Evolutionary conservation across 2,888 invertebrate species (phyloP), one percentile per base, ranked within the genome.

Genomic region (Belgica antarctica): DNA sequence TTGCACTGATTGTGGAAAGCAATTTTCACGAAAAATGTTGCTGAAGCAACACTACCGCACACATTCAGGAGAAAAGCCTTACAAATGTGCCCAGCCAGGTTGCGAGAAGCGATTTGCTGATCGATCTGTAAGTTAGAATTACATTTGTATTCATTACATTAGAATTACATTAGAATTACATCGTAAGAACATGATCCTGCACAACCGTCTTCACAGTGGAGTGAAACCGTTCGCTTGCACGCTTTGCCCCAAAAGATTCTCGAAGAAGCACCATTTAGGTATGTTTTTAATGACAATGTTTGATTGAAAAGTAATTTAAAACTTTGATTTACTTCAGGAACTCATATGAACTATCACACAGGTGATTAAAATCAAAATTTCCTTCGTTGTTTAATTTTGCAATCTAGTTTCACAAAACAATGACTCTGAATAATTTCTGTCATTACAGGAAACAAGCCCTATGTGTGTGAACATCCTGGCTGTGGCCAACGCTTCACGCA

Each of bases 91-190:
- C 25, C 88, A 89, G 74, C 28, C 47, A n/a, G 68, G 68, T 31
- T 92, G 91, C 75, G 89, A 89, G 73, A 91, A 90, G 78, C 87
- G 89, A 1, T 92, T 92, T 75, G 91, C 91, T 0, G 92, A 92
- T 78, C 82, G 92, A 71, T 90, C 90, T n/a, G n/a, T n/a, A n/a
- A n/a, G n/a, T n/a, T n/a, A n/a, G n/a, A n/a, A n/a, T n/a, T n/a
- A n/a, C n/a, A n/a, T n/a, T n/a, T n/a, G n/a, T n/a, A n/a, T n/a
- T n/a, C n/a, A n/a, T n/a, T n/a, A n/a, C n/a, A n/a, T n/a, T n/a
- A n/a, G n/a, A n/a, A n/a, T n/a, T n/a, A n/a, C n/a, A n/a, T n/a
- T n/a, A n/a, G n/a, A n/a, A n/a, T n/a, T n/a, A n/a, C n/a, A n/a
- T n/a, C n/a, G n/a, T n/a, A n/a, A n/a, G 72, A 92, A 92, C 76